Percentiles rank a stretch among this genome's conserved stretches.
phyloP scores from a whole-genome alignment of 2,797 vertebrate species.

The Odontamblyopus lacepedii region DNA sequence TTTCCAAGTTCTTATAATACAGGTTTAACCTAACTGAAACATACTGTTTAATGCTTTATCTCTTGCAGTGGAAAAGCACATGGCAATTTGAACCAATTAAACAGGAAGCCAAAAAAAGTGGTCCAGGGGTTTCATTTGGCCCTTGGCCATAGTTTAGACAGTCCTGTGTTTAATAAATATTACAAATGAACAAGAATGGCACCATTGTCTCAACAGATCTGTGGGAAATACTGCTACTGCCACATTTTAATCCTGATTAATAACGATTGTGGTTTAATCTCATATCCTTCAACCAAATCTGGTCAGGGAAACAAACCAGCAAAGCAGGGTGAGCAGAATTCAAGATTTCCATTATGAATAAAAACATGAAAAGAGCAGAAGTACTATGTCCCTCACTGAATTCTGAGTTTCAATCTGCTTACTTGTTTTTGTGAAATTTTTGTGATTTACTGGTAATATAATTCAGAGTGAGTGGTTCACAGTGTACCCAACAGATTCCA shows the following conservation, averaged over 20 bases:
- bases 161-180: background rate
- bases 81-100: too few relatives aligned
- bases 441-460: background rate
- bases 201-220: background rate
- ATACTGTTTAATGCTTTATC: too few relatives aligned
- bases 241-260: constrained; percentile 3
- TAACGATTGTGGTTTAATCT: background rate
- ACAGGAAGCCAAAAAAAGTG: too few relatives aligned
- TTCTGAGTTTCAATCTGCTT: background rate
- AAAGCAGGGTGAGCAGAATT: background rate
- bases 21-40: too few relatives aligned
- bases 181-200: background rate
- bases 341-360: background rate
- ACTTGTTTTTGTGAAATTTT: background rate
- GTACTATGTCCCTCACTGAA: background rate
- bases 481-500: background rate
- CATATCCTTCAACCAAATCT: background rate
- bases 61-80: too few relatives aligned
- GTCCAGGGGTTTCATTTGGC: too few relatives aligned
- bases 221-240: background rate
- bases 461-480: background rate
- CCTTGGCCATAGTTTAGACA: too few relatives aligned
- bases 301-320: background rate
- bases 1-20: too few relatives aligned
- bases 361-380: background rate